Conservation (phyloP, 1,140 invertebrate species). For the Drosophila malerkotliana region DNA sequence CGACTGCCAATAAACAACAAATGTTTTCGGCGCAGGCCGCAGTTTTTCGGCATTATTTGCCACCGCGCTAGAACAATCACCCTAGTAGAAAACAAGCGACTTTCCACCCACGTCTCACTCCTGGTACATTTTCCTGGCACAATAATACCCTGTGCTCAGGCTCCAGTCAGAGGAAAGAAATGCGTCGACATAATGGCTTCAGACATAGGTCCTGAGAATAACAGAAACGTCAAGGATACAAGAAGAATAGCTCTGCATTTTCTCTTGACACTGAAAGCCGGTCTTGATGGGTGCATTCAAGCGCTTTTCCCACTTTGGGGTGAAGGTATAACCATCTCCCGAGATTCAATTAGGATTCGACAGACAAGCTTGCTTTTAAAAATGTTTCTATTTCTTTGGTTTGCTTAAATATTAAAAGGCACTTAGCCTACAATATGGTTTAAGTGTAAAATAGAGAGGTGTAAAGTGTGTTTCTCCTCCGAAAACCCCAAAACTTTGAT, state of each 20-base stretch:
- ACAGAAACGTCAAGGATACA: neutral
- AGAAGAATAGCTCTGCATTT: neutral
- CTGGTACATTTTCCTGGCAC: neutral
- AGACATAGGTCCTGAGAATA: neutral
- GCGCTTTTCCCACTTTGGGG: neutral
- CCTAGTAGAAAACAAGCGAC: neutral
- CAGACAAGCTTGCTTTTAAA: neutral
- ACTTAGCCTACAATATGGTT: too few relatives aligned
- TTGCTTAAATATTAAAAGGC: too few relatives aligned
- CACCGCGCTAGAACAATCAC: neutral
- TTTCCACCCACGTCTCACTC: neutral
- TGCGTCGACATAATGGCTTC: constrained; percentile 6
- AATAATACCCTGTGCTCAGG: constrained; percentile 10
- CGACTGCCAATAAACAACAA: constrained; percentile 74
- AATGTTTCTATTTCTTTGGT: too few relatives aligned
- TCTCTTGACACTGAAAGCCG: neutral
- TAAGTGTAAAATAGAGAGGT: too few relatives aligned
- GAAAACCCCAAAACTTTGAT: neutral
- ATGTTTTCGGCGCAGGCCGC: constrained; percentile 46
- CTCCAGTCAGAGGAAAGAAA: constrained; percentile 5
- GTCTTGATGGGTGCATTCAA: neutral
- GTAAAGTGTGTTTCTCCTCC: too few relatives aligned
- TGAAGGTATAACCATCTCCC: neutral
- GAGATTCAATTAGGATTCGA: constrained; percentile 14
- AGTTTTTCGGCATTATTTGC: constrained; percentile 19